A percentile compares a stretch with the other conserved stretches of the same genome.
Evolutionary conservation across 2,113 vertebrate species (phyloP).

Genomic region (Podarcis muralis): DNA sequence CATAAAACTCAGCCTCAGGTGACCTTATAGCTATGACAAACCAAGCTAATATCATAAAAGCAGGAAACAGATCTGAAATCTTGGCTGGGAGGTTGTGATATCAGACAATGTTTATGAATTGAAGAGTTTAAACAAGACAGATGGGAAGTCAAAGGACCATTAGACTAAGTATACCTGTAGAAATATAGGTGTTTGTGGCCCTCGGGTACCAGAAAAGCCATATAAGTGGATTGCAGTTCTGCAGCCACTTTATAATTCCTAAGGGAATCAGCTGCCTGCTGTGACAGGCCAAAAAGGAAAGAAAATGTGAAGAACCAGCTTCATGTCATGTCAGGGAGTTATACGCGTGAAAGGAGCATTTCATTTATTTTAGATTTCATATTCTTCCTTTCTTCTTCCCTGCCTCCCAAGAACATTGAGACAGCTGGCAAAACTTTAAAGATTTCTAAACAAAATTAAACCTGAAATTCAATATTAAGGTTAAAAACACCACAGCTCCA

Average conservation of each 20-base stretch:
- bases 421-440: not conserved
- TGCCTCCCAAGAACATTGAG: not conserved
- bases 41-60: slow-evolving; percentile 18
- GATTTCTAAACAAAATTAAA: not conserved
- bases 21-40: slow-evolving; percentile 34
- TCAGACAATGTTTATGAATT: slow-evolving; percentile 15
- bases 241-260: not conserved
- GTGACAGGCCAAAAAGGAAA: not conserved
- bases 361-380: not conserved
- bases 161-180: not conserved
- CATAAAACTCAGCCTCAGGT: slow-evolving; percentile 10
- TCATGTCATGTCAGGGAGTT: not conserved
- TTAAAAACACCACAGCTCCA: not conserved
- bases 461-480: not conserved
- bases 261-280: not conserved
- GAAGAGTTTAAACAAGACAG: slow-evolving; percentile 19
- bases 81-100: slow-evolving; percentile 26
- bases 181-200: not conserved
- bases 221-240: not conserved
- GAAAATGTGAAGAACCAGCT: not conserved
- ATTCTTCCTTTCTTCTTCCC: not conserved
- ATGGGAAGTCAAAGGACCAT: not conserved
- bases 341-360: not conserved
- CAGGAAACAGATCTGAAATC: not conserved
- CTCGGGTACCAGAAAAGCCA: not conserved